Base-by-base conservation (phyloP, 2,888 invertebrate species). In the Cremastinae sp. region DNA sequence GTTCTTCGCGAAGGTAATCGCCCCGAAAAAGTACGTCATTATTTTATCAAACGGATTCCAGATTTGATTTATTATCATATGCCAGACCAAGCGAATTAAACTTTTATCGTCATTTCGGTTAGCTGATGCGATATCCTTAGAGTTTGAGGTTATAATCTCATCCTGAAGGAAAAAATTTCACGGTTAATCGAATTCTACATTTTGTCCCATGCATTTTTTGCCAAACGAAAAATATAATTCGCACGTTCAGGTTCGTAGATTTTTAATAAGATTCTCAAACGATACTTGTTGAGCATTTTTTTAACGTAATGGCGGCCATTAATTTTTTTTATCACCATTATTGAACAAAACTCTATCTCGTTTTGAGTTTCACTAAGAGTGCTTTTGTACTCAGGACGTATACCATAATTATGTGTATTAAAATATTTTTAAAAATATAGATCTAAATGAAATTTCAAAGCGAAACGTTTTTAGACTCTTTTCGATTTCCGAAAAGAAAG, bases 131-230 rank as follows among this genome's bases (percentile, higher is more conserved):
- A 79, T 75, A 82, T 84, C 81, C 78, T 70, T 82, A 83, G 78
- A 79, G 73, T 82, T 84, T 86, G 81, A 81, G 66, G 82, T 73
- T 75, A 82, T 66, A 68, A 79, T 80, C 77, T 81, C n/a, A n/a
- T n/a, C 89, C 88, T 89, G 83, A 85, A 87, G 86, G 82, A 85
- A 86, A 87, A 86, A 87, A 87, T 59, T 14, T 61, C 20, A 61
- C 34, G 49, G 59, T 61, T 69, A 69, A 58, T 59, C 28, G 7
- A 10, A 2, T 7, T 38, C 20, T 22, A 1, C 22, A 4, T 3
- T 47, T n/a, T 0, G 7, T 20, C 47, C 47, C 58, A 36, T 68
- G 18, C 12, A 14, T 9, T 14, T 49, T 22, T 14, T 64, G 18
- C 12, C 2, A 8, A 36, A 14, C 8, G 1, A 14, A 10, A 10